Evolutionary conservation across 2,888 invertebrate genomes (phyloP).

Genomic region (Sisyra terminalis): DNA sequence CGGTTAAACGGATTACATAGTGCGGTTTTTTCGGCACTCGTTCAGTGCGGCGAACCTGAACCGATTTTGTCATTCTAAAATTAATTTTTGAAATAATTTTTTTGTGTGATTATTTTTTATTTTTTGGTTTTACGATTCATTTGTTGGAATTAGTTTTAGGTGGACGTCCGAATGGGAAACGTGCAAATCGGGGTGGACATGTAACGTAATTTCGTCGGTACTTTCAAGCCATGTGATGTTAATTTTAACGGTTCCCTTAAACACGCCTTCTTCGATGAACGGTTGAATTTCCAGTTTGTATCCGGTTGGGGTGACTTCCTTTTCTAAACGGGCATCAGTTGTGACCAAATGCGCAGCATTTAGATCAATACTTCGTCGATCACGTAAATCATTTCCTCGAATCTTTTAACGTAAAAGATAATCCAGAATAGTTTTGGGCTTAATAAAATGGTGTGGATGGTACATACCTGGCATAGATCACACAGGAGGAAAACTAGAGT

Average conservation of each 20-base stretch:
- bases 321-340: conserved; percentile 43
- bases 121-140: conserved; percentile 19
- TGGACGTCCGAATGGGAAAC: conserved; percentile 36
- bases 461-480: too few relatives aligned
- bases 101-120: too few relatives aligned
- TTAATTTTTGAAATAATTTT: too few relatives aligned
- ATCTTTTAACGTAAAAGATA: conserved; percentile 16
- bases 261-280: conserved; percentile 42
- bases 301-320: conserved; percentile 42
- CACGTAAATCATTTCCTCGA: conserved; percentile 22
- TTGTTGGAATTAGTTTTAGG: conserved; percentile 21
- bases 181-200: conserved; percentile 45
- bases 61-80: too few relatives aligned
- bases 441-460: too few relatives aligned
- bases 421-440: too few relatives aligned
- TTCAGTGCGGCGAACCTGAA: conserved; percentile 27
- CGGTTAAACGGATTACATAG: conserved; percentile 40
- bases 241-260: conserved; percentile 50
- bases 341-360: conserved; percentile 49
- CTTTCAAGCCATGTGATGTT: conserved; percentile 47
- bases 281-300: conserved; percentile 53
- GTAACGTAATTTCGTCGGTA: conserved; percentile 43
- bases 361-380: conserved; percentile 48
- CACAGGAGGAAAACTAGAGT: too few relatives aligned
- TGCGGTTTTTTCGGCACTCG: conserved; percentile 43